Conservation (phyloP, 2,797 vertebrate genomes). For the Malacoraja senta region DNA sequence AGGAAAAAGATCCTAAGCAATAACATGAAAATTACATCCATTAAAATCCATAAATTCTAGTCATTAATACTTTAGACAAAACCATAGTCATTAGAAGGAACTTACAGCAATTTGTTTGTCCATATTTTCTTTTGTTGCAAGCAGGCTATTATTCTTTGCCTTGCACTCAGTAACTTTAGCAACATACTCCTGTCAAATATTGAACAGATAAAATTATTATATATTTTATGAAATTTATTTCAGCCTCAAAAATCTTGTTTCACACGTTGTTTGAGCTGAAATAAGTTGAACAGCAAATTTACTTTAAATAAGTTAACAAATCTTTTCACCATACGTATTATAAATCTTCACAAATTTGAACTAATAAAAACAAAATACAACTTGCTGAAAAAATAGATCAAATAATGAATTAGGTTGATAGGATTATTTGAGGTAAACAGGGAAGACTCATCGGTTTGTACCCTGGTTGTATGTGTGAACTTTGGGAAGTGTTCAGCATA, state of each 20-base stretch:
- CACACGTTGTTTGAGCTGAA: neutral
- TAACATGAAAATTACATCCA: slow-evolving; percentile 53
- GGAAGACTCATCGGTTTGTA: neutral
- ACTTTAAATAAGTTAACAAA: neutral
- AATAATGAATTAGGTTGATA: neutral
- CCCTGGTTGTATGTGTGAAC: neutral
- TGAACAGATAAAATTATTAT: slow-evolving; percentile 23
- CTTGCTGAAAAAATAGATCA: neutral
- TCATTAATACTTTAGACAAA: slow-evolving; percentile 62
- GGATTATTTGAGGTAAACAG: neutral
- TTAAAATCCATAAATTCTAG: neutral
- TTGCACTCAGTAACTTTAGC: slow-evolving; percentile 67
- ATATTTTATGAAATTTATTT: slow-evolving; percentile 16
- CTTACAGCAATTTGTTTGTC: slow-evolving; percentile 63
- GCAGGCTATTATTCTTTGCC: slow-evolving; percentile 64
- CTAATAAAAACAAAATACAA: neutral
- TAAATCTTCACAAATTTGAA: neutral
- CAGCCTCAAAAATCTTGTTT: neutral
- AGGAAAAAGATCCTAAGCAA: slow-evolving; percentile 52
- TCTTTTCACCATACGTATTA: neutral
- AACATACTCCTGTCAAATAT: slow-evolving; percentile 67
- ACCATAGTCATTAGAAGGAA: slow-evolving; percentile 59
- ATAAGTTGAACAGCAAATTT: neutral
- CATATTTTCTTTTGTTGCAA: slow-evolving; percentile 67
- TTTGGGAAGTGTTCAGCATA: neutral